Percentiles rank a stretch among this genome's conserved stretches.
phyloP scores from a whole-genome alignment of 2,888 invertebrate species.

The Polydrusus cervinus region DNA sequence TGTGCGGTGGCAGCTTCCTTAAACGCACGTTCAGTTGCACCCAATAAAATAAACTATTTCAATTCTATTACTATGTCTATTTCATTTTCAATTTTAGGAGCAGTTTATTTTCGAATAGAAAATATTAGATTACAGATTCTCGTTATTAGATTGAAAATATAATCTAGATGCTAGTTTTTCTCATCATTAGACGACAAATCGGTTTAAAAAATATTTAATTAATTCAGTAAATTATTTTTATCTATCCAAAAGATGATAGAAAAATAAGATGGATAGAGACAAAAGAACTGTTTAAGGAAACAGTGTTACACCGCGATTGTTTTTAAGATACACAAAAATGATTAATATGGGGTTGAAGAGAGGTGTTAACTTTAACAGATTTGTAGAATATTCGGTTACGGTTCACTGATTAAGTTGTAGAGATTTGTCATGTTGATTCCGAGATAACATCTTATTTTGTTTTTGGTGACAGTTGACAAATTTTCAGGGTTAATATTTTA shows the following conservation, averaged over 20 bases:
- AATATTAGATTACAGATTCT: conserved; percentile 30
- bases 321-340: conserved; percentile 47
- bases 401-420: conserved; percentile 49
- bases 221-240: conserved; percentile 47
- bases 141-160: conserved; percentile 17
- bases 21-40: no score
- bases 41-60: no score
- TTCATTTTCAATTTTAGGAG: no score
- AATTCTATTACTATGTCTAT: no score
- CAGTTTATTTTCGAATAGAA: background rate
- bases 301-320: conserved; percentile 40
- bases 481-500: conserved; percentile 23
- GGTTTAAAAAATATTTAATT: conserved; percentile 37
- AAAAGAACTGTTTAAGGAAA: conserved; percentile 42
- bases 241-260: conserved; percentile 31
- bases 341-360: conserved; percentile 50
- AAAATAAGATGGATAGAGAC: conserved; percentile 48
- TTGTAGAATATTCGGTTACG: conserved; percentile 58
- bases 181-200: background rate
- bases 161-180: conserved; percentile 16
- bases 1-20: no score
- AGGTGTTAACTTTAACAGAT: conserved; percentile 64
- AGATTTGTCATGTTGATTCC: conserved; percentile 48
- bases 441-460: conserved; percentile 51
- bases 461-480: conserved; percentile 50